Percentiles rank a stretch among this genome's conserved stretches.
phyloP scores from a whole-genome alignment of 2,888 invertebrate genomes.

The Platypus cylindrus region DNA sequence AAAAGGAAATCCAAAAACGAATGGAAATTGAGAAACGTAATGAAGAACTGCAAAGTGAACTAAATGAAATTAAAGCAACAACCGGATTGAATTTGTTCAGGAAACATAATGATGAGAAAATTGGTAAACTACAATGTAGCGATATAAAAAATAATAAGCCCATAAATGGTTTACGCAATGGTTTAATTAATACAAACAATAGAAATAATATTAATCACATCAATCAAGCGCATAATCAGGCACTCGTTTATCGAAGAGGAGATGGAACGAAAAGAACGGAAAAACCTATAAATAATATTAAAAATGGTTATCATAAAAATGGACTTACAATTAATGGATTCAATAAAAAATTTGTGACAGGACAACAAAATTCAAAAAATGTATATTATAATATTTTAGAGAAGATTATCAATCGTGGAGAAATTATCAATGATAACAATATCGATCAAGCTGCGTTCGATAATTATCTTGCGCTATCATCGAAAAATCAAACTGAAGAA shows the following conservation, averaged over 20 bases:
- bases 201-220: not conserved
- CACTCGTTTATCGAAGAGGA: not conserved
- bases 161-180: constrained; percentile 2
- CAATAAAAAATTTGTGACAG: constrained; percentile 10
- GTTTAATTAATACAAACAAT: constrained; percentile 6
- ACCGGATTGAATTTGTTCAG: too few species aligned
- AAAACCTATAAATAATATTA: constrained; percentile 5
- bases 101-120: too few species aligned
- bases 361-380: constrained; percentile 11
- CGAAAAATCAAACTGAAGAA: too few species aligned
- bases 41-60: constrained; percentile 45
- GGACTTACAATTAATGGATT: constrained; percentile 10
- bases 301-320: constrained; percentile 14
- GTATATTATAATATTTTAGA: constrained; percentile 26
- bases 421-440: constrained; percentile 17
- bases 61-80: constrained; percentile 38
- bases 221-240: not conserved
- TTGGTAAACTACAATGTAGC: too few species aligned
- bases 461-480: too few species aligned
- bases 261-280: constrained; percentile 9
- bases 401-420: constrained; percentile 21
- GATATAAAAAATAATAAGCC: constrained; percentile 4
- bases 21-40: constrained; percentile 50
- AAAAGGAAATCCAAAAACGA: constrained; percentile 48
- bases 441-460: too few species aligned